A percentile compares a stretch with the other conserved stretches of the same genome.
phyloP scores from a whole-genome alignment of 2,797 vertebrate genomes.

The Gila robusta region DNA sequence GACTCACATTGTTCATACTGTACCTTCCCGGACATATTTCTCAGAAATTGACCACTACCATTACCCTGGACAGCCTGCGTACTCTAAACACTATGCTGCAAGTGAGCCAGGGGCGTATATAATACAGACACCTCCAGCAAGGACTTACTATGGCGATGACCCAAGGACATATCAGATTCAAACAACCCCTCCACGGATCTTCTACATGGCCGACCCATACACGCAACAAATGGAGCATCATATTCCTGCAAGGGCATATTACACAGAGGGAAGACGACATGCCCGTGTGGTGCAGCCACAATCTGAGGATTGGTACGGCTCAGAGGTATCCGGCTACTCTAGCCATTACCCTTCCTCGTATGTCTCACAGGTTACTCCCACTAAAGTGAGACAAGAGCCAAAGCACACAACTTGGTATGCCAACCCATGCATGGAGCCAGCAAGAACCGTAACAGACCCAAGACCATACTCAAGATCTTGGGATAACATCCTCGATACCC shows the following conservation, averaged over 20 bases:
- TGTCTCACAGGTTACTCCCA: slow-evolving; percentile 81
- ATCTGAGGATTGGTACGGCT: slow-evolving; percentile 88
- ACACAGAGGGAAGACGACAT: slow-evolving; percentile 85
- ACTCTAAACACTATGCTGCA: slow-evolving; percentile 78
- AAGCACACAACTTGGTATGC: slow-evolving; percentile 87
- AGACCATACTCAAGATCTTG: slow-evolving; percentile 94
- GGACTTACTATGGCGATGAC: slow-evolving; percentile 86
- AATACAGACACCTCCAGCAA: slow-evolving; percentile 88
- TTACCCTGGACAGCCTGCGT: slow-evolving; percentile 75
- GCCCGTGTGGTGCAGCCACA: slow-evolving; percentile 83
- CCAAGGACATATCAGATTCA: slow-evolving; percentile 84
- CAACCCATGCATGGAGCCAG: slow-evolving; percentile 84
- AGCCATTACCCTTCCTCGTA: slow-evolving; percentile 81
- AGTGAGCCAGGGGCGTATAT: slow-evolving; percentile 87
- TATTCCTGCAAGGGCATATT: slow-evolving; percentile 83
- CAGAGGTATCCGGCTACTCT: slow-evolving; percentile 83
- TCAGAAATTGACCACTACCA: slow-evolving; percentile 80
- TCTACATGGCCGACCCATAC: slow-evolving; percentile 82
- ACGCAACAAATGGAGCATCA: slow-evolving; percentile 82
- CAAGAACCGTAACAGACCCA: slow-evolving; percentile 84
- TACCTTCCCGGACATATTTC: slow-evolving; percentile 80
- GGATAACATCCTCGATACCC: slow-evolving; percentile 93
- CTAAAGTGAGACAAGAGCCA: slow-evolving; percentile 79
- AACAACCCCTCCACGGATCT: slow-evolving; percentile 81
- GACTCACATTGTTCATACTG: slow-evolving; percentile 78